Percentiles rank a stretch among this genome's conserved stretches.
phyloP scores from a whole-genome alignment of 2,797 vertebrate species.

The Gadopsis bispinosus region DNA sequence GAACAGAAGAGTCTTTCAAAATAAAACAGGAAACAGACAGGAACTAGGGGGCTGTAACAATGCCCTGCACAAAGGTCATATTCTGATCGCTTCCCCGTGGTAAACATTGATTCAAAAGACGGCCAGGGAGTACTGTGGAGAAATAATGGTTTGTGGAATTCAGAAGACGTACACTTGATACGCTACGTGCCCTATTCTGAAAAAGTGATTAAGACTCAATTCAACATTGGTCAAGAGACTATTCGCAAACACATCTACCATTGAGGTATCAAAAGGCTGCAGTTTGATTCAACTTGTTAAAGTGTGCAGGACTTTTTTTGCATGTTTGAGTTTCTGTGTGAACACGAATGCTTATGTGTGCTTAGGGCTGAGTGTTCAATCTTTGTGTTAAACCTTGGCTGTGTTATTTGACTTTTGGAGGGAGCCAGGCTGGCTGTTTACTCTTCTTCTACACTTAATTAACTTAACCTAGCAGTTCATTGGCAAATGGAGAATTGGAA shows the following conservation, averaged over 20 bases:
- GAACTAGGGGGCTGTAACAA: no score
- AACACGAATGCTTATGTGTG: background rate
- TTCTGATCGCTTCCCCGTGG: constrained; percentile 35
- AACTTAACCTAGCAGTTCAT: no score
- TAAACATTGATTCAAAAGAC: constrained; percentile 39
- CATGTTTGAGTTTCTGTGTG: background rate
- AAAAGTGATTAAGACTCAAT: constrained; percentile 26
- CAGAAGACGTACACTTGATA: constrained; percentile 12
- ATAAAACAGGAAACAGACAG: no score
- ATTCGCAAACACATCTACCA: constrained; percentile 16
- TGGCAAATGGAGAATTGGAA: no score
- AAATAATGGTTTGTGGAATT: constrained; percentile 30
- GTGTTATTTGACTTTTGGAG: background rate
- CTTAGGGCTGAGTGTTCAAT: background rate
- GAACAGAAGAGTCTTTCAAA: no score
- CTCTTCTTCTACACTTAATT: background rate
- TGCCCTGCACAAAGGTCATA: constrained; percentile 32
- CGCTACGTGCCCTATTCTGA: background rate
- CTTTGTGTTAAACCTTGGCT: background rate
- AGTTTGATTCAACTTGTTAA: constrained; percentile 15
- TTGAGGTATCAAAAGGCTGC: constrained; percentile 22
- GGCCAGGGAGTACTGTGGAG: background rate
- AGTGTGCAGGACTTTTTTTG: background rate
- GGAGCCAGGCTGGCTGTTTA: background rate
- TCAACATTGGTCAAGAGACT: constrained; percentile 19